Percentiles rank a stretch among this genome's conserved stretches.
These are phyloP conservation scores for Mycteria americana DNA, from an alignment of 2,797 vertebrate species.

Conservation along the genomic window DNA sequence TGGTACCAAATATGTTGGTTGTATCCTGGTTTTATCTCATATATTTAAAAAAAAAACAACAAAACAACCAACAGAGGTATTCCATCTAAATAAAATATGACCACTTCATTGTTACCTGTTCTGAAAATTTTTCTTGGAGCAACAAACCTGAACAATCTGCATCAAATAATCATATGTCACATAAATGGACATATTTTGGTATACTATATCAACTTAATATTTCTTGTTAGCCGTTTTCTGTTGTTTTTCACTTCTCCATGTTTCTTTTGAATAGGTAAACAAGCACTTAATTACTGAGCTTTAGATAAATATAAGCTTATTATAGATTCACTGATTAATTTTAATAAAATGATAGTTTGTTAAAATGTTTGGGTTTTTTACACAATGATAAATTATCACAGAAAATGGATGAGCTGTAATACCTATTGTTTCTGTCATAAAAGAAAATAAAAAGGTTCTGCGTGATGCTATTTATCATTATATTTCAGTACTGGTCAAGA, in stretches of 20 bases:
- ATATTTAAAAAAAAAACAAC: rapidly evolving
- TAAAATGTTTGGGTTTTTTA: background rate
- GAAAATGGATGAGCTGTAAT: background rate
- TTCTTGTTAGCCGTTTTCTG: background rate
- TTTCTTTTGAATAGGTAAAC: background rate
- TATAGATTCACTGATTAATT: background rate
- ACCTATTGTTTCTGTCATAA: background rate
- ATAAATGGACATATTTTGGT: background rate
- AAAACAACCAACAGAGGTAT: background rate
- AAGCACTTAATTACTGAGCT: background rate
- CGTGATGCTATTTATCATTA: background rate
- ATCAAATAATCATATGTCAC: background rate
- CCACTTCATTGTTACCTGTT: background rate
- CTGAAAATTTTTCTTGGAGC: background rate
- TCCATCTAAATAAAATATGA: background rate
- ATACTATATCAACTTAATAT: background rate
- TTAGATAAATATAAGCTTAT: background rate
- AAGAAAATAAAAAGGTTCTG: background rate
- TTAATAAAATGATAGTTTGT: background rate
- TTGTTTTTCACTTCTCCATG: background rate
- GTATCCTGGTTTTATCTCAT: background rate
- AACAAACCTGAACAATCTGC: background rate
- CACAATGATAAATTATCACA: background rate
- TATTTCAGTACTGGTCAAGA: background rate
- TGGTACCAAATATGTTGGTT: background rate